These are phyloP conservation scores for Smittia aterrima DNA, from an alignment of 2,888 invertebrate species.

Conservation along the genomic window DNA sequence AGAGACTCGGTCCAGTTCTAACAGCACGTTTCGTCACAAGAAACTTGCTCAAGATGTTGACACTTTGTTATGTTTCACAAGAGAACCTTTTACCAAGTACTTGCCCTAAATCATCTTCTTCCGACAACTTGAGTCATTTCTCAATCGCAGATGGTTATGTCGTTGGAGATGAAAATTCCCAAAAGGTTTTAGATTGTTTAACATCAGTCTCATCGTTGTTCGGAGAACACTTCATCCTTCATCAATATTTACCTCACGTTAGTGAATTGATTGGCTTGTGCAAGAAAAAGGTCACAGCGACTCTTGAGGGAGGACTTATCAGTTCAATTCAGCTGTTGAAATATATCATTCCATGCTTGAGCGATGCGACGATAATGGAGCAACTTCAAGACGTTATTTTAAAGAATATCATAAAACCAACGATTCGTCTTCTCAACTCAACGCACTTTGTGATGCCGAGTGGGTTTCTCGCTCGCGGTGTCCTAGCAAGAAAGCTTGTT, in stretches of 20 bases:
- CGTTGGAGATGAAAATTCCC: conserved; percentile 76
- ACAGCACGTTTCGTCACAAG: conserved; percentile 87
- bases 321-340: conserved; percentile 79
- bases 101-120: conserved; percentile 37
- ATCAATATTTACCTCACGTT: conserved; percentile 88
- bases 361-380: conserved; percentile 83
- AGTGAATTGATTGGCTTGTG: conserved; percentile 80
- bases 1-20: conserved; percentile 89
- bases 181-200: conserved; percentile 86
- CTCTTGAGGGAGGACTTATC: conserved; percentile 84
- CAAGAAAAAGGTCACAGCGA: conserved; percentile 74
- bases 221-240: conserved; percentile 81
- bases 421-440: conserved; percentile 76
- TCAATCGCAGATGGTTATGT: conserved; percentile 66
- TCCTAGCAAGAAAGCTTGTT: conserved; percentile 76
- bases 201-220: conserved; percentile 79
- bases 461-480: conserved; percentile 70
- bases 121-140: conserved; percentile 58
- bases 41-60: conserved; percentile 89
- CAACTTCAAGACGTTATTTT: conserved; percentile 84
- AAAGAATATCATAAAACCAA: conserved; percentile 78
- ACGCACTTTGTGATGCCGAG: conserved; percentile 77
- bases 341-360: conserved; percentile 76
- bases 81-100: conserved; percentile 64
- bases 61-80: conserved; percentile 86